Conservation (phyloP, 2,113 vertebrate genomes). For the Pachycephala philippinensis region DNA sequence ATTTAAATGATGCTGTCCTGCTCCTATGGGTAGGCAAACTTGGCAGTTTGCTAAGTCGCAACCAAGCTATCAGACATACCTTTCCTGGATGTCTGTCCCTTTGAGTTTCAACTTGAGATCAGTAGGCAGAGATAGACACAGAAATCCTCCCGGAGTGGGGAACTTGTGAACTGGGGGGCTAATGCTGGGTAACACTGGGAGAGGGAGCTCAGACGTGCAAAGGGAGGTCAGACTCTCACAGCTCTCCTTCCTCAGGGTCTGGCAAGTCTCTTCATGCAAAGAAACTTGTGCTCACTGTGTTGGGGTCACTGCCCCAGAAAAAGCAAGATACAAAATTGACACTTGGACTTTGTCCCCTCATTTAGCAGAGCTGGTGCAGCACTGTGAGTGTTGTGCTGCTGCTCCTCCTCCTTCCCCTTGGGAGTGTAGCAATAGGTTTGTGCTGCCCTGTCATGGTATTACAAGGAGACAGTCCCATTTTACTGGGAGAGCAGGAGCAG, state of each 20-base stretch:
- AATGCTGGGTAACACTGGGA: neutral
- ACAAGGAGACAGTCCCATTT: neutral
- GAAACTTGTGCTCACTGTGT: neutral
- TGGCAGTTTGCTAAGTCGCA: neutral
- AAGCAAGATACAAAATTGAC: neutral
- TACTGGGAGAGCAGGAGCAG: neutral
- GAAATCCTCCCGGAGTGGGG: neutral
- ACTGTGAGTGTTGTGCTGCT: rapidly evolving
- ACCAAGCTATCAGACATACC: neutral
- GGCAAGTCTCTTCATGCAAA: neutral
- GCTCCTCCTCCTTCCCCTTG: neutral
- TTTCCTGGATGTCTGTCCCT: neutral
- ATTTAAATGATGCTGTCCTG: neutral
- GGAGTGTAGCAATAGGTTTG: neutral
- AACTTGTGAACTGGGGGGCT: neutral
- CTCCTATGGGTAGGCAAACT: neutral
- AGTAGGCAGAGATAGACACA: neutral
- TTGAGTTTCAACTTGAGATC: neutral
- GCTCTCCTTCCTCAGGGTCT: neutral
- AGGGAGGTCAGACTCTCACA: neutral
- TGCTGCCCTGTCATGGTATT: neutral
- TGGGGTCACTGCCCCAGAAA: neutral
- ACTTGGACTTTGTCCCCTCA: rapidly evolving
- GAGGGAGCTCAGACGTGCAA: rapidly evolving
- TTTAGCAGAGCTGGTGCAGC: neutral